Evolutionary conservation across 2,888 invertebrate genomes (phyloP).

Genomic region (Amblyjoppa fuscipennis): DNA sequence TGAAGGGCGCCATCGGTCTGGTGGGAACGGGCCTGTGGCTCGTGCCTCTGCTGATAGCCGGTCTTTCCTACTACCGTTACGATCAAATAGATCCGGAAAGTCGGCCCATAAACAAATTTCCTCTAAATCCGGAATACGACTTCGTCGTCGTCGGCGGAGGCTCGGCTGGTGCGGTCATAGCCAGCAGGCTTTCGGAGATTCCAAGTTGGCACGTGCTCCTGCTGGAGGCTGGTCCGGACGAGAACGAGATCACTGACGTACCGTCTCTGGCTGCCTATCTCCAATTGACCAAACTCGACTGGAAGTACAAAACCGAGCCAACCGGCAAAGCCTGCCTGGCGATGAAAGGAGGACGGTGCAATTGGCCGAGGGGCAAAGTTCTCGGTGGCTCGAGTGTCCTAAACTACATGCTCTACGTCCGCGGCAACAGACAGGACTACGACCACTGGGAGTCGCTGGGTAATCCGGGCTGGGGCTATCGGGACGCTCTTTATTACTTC

Average conservation of each 20-base stretch:
- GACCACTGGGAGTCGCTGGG: constrained; percentile 95
- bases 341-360: constrained; percentile 93
- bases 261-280: constrained; percentile 95
- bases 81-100: constrained; percentile 93
- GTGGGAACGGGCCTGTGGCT: constrained; percentile 93
- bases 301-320: constrained; percentile 96
- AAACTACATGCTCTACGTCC: constrained; percentile 96
- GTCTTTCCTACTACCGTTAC: constrained; percentile 93
- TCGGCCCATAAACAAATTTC: constrained; percentile 89
- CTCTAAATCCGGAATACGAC: constrained; percentile 91
- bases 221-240: constrained; percentile 94
- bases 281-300: constrained; percentile 94
- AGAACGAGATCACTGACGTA: constrained; percentile 95
- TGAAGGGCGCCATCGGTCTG: constrained; percentile 91
- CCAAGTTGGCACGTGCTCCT: constrained; percentile 92
- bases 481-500: constrained; percentile 94
- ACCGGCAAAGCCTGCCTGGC: constrained; percentile 93
- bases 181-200: constrained; percentile 92
- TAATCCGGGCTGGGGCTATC: constrained; percentile 95
- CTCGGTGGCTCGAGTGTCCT: constrained; percentile 95
- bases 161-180: constrained; percentile 95
- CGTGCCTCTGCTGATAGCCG: constrained; percentile 93
- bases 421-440: constrained; percentile 94
- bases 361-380: constrained; percentile 96
- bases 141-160: constrained; percentile 95